Evolutionary conservation across 2,113 vertebrate species (phyloP), one percentile per base, ranked within the genome.

Genomic region (Chionodraco myersi): DNA sequence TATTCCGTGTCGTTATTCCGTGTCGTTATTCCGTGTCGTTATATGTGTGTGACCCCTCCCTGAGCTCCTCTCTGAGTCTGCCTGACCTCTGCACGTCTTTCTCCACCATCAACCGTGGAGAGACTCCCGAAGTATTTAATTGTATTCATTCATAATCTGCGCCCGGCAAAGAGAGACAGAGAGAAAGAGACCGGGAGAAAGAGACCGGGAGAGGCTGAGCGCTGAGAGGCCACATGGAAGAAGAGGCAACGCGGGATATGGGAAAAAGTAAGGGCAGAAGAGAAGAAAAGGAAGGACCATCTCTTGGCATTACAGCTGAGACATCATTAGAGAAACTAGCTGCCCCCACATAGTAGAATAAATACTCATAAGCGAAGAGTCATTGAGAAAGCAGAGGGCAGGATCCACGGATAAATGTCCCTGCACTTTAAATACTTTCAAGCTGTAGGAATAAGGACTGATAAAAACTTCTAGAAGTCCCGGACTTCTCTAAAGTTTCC

Each of bases 121-220:
- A 72, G 88, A 91, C 92, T 94, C 91, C 86, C 92, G 79, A 95
- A 95, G 93, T 91, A 95, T 92, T 91, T 96, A 96, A 96, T 94
- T 95, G 92, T 95, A 95, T 95, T 94, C 92, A 95, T 94, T 96
- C 90, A 89, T 95, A 96, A 96, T 94, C 91, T 92, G 84, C 84
- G 89, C 93, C 87, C 93, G 94, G 94, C 94, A 80, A 94, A 73
- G 85, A 79, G 66, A 80, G 77, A 53, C 74, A 72, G 60, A 62
- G 34, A 60, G 45, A 4, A 49, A n/a, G 48, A 57, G 58, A 0
- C 64, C 36, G 59, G 83, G 82, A 66, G 87, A n/a, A 26, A 91
- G 47, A 85, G 88, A 93, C 15, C 8, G 12, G 36, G 66, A 72
- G 69, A 69, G 52, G 23, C 47, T 57, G 70, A 48, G 79, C 15